A percentile compares a stretch with the other conserved stretches of the same genome.
These are phyloP conservation scores for Protophormia terraenovae DNA, from an alignment of 2,888 invertebrate species.

Conservation along the genomic window DNA sequence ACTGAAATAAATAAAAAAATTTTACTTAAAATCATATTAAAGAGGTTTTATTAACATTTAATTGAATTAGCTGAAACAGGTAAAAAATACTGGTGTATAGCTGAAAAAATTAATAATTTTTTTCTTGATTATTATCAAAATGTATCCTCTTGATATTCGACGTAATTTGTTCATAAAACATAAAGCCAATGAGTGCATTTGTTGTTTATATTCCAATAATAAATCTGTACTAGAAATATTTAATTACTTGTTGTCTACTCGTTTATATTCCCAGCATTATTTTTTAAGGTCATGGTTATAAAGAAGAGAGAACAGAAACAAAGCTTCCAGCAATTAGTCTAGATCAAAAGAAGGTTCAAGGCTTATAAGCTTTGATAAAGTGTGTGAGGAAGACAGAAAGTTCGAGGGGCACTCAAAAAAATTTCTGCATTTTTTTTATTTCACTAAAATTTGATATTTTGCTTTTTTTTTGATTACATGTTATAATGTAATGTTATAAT, in stretches of 20 bases:
- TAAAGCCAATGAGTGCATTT: neutral
- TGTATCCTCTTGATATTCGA: no score
- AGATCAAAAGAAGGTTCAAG: slow-evolving; percentile 12
- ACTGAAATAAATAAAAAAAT: no score
- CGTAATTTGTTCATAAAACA: neutral
- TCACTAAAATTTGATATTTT: neutral
- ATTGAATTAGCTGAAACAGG: no score
- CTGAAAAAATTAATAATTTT: no score
- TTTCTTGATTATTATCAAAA: no score
- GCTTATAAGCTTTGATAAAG: neutral
- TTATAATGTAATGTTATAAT: no score
- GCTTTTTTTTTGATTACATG: no score
- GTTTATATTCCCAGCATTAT: neutral
- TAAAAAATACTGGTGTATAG: no score
- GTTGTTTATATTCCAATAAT: neutral
- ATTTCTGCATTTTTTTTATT: neutral
- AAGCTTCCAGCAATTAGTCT: slow-evolving; percentile 24
- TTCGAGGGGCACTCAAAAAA: neutral
- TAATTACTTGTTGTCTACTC: neutral
- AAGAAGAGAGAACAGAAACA: neutral
- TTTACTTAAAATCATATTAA: no score
- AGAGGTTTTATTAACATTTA: no score
- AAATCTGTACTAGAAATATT: neutral
- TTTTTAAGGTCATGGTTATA: slow-evolving; percentile 7
- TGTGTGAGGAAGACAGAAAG: neutral